Evolutionary conservation across 2,888 invertebrate genomes (phyloP).

Genomic region (Lingula anatina): DNA sequence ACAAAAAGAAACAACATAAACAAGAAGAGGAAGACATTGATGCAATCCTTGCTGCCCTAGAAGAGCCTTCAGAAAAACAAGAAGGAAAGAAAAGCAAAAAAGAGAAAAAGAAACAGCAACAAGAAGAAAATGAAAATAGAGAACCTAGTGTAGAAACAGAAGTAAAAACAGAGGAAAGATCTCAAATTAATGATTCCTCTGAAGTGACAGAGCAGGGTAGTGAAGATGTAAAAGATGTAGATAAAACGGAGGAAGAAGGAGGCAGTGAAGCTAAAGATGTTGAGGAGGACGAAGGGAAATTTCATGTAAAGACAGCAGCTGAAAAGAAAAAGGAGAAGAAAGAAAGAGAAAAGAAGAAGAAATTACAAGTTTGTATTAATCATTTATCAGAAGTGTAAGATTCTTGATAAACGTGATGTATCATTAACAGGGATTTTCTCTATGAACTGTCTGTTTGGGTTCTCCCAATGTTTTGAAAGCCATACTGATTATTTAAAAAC

Average conservation of each 20-base stretch:
- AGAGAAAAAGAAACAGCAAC: slow-evolving; percentile 8
- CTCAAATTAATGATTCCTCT: background rate
- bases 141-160: too few relatives aligned
- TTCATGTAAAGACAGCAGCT: slow-evolving; percentile 55
- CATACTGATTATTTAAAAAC: too few relatives aligned
- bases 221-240: slow-evolving; percentile 11
- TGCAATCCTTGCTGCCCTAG: slow-evolving; percentile 43
- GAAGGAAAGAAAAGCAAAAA: slow-evolving; percentile 16
- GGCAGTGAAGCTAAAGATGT: slow-evolving; percentile 13
- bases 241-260: slow-evolving; percentile 17
- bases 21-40: slow-evolving; percentile 44
- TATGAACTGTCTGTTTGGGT: too few relatives aligned
- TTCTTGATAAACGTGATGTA: too few relatives aligned
- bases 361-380: slow-evolving; percentile 8
- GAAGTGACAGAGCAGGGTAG: slow-evolving; percentile 17
- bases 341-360: slow-evolving; percentile 22
- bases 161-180: slow-evolving; percentile 11
- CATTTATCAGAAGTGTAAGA: slow-evolving; percentile 4
- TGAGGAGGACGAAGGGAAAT: slow-evolving; percentile 66
- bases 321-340: slow-evolving; percentile 57
- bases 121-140: slow-evolving; percentile 21
- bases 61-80: slow-evolving; percentile 29
- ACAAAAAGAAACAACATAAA: slow-evolving; percentile 29
- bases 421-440: too few relatives aligned
- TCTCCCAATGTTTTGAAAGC: too few relatives aligned